These are phyloP conservation scores for Tylochromis polylepis DNA, from an alignment of 2,113 vertebrate species.

Conservation along the genomic window DNA sequence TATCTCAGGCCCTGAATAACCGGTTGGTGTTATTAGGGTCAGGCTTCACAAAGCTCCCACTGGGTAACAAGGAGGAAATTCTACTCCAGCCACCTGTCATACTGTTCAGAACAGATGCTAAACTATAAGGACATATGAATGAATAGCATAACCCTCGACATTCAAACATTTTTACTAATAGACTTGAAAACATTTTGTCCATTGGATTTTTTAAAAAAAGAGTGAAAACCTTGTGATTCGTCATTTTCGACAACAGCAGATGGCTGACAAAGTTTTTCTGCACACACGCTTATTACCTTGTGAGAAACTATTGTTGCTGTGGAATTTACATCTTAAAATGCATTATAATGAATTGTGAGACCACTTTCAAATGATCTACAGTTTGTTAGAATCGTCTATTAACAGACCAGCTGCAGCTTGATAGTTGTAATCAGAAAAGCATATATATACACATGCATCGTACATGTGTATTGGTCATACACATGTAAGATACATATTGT, in stretches of 20 bases:
- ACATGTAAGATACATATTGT: background rate
- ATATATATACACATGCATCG: accelerated
- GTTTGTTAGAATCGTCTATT: background rate
- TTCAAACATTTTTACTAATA: background rate
- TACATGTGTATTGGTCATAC: background rate
- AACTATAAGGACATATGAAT: background rate
- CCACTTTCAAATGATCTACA: background rate
- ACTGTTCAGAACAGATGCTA: background rate
- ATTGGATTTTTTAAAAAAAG: background rate
- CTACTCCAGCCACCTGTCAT: background rate
- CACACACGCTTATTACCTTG: background rate
- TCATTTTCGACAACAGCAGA: background rate
- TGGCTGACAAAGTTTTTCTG: background rate
- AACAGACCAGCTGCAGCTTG: background rate
- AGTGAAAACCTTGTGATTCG: background rate
- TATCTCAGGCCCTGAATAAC: conserved; percentile 6
- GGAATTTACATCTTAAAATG: background rate
- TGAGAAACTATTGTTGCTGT: background rate
- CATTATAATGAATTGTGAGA: background rate
- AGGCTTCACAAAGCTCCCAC: background rate
- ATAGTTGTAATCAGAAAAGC: background rate
- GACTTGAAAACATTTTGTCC: background rate
- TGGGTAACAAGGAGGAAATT: background rate
- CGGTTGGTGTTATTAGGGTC: background rate
- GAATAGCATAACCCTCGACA: background rate